A percentile compares a stretch with the other conserved stretches of the same genome.
phyloP scores from a whole-genome alignment of 1,140 invertebrate species.

The Lepidurus apus region DNA sequence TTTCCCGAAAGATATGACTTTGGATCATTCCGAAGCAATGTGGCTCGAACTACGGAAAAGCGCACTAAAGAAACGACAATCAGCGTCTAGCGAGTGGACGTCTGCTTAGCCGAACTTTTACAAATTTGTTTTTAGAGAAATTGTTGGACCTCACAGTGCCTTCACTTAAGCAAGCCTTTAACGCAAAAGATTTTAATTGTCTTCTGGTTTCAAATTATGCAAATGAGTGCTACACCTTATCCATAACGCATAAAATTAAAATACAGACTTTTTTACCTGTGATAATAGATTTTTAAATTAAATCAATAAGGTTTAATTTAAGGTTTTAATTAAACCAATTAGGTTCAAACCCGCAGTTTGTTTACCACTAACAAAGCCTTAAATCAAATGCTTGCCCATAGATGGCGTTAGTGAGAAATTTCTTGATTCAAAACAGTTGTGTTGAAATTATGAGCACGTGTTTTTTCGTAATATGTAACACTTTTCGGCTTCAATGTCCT shows the following conservation, averaged over 20 bases:
- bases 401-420: background rate
- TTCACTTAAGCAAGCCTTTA: background rate
- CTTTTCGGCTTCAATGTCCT: background rate
- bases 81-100: background rate
- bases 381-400: background rate
- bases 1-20: background rate
- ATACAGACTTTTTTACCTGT: background rate
- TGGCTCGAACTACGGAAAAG: conserved; percentile 5
- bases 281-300: too few species aligned
- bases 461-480: background rate
- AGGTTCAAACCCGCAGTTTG: too few species aligned
- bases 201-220: too few species aligned
- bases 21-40: background rate
- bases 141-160: background rate
- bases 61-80: background rate
- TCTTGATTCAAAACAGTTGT: background rate
- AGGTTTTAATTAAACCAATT: too few species aligned
- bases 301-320: too few species aligned
- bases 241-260: background rate
- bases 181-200: too few species aligned
- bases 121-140: too few species aligned
- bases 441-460: conserved; percentile 1
- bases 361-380: too few species aligned
- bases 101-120: background rate
- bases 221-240: background rate